These are phyloP conservation scores for Stylophora pistillata DNA, from an alignment of 64 coral and sea anemone genomes.

Conservation along the genomic window DNA sequence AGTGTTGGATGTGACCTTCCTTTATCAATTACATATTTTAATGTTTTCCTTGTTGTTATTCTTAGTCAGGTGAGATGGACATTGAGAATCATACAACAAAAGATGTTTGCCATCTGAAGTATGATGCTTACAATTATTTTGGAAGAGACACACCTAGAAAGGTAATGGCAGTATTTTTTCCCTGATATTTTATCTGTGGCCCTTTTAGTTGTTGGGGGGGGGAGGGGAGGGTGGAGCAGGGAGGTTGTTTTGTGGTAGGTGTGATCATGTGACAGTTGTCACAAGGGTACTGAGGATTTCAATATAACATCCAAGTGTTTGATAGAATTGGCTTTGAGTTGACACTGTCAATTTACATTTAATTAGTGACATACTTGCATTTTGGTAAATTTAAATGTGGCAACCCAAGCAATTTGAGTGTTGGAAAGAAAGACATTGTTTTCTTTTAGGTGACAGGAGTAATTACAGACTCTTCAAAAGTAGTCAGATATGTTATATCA, in stretches of 20 bases:
- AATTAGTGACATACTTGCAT: too few relatives aligned
- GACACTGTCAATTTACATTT: too few relatives aligned
- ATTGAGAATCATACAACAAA: slow-evolving; percentile 90
- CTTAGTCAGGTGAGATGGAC: slow-evolving; percentile 98
- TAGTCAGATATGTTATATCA: slow-evolving; percentile 81
- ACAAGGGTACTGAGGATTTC: too few relatives aligned
- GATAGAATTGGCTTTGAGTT: too few relatives aligned
- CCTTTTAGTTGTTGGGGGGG: too few relatives aligned
- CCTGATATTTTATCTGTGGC: too few relatives aligned
- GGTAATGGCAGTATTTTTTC: slow-evolving; percentile 50
- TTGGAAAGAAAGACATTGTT: background rate
- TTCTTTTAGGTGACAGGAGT: slow-evolving; percentile 84
- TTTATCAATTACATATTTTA: background rate
- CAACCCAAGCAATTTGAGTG: too few relatives aligned
- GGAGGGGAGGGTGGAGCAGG: too few relatives aligned
- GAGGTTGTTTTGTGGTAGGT: background rate
- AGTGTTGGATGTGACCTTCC: background rate
- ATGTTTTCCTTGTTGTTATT: slow-evolving; percentile 28
- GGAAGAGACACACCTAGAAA: slow-evolving; percentile 94
- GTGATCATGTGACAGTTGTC: too few relatives aligned
- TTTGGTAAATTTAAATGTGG: too few relatives aligned
- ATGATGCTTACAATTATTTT: slow-evolving; percentile 99
- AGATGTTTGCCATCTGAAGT: slow-evolving; percentile 92
- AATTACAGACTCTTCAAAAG: slow-evolving; percentile 81
- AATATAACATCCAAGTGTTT: too few relatives aligned